Base-by-base conservation (phyloP, 2,888 invertebrate species). In the Tromatobia lineatoria region DNA sequence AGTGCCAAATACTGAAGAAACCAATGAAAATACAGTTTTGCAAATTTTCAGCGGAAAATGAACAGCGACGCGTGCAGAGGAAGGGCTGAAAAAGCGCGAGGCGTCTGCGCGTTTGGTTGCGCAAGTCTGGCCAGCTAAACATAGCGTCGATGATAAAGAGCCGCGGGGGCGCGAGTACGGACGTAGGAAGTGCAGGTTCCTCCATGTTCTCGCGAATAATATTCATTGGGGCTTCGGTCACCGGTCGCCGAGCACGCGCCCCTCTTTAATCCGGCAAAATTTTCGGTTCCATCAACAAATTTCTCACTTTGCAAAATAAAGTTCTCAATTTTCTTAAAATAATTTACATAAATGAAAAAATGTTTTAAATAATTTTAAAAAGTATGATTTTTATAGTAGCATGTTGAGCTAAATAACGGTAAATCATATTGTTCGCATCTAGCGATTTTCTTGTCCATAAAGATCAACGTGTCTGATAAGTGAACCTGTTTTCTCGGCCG, bases 21-120 rank as follows among this genome's bases (percentile, higher is more conserved):
- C 18, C 2, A 18, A 18, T 50, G 3, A 50, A 50, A n/a, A 50
- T 50, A 0, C 3, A n/a, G n/a, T n/a, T n/a, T 15, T 18, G 4
- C 15, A 0, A 50, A 18, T 50, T 18, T 15, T 50, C n/a, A 45
- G 11, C 50, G 20, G 25, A 42, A 54, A 47, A 52, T 61, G 66
- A 59, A 70, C 76, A 74, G 15, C 42, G 54, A 54, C 59, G 25
- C 25, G 23, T 18, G 47, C 15, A 34, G 18, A 61, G 52, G 50
- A 85, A 79, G 78, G 78, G 75, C 71, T 77, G 73, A 18, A 74
- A 83, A 78, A 76, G 18, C 64, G 82, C 69, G 77, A 67, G 66
- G 82, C 85, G 82, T 81, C 85, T 86, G 87, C 87, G 86, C 84
- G 86, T 11, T 34, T 64, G 69, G 45, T 83, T 83, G 82, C 79